phyloP scores from a whole-genome alignment of 2,888 invertebrate genomes.

The Hirtodrosophila cameraria region DNA sequence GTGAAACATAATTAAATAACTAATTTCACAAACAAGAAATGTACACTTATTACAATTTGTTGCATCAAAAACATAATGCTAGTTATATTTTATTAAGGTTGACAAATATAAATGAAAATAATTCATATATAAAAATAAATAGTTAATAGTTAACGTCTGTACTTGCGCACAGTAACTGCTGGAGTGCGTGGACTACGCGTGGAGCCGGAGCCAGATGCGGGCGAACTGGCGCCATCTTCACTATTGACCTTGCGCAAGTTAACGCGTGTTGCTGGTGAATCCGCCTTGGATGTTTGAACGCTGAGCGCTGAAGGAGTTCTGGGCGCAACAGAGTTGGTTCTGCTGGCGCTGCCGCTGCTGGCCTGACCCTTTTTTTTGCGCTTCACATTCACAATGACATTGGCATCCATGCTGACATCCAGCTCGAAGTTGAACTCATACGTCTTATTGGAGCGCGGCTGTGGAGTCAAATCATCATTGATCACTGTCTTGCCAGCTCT shows the following conservation, averaged over 20 bases:
- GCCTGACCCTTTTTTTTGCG: conserved; percentile 79
- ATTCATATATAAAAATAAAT: not conserved
- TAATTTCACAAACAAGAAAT: too few species aligned
- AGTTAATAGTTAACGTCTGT: conserved; percentile 33
- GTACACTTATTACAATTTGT: too few species aligned
- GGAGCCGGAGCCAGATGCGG: conserved; percentile 38
- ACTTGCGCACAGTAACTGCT: conserved; percentile 74
- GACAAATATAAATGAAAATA: conserved; percentile 1
- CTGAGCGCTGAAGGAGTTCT: conserved; percentile 32
- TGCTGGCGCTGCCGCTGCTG: not conserved
- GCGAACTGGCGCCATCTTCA: conserved; percentile 15
- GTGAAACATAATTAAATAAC: too few species aligned
- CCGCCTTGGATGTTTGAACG: conserved; percentile 15
- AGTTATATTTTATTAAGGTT: conserved; percentile 6
- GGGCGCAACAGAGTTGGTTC: conserved; percentile 2
- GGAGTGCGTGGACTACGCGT: conserved; percentile 73
- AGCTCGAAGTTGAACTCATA: conserved; percentile 84
- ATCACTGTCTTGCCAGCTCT: conserved; percentile 82
- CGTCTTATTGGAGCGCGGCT: conserved; percentile 80
- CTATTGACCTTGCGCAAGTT: conserved; percentile 76
- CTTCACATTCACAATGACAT: conserved; percentile 83
- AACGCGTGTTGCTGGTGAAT: conserved; percentile 73
- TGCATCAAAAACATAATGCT: not conserved
- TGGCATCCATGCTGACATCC: conserved; percentile 84
- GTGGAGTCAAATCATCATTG: conserved; percentile 82